Evolutionary conservation across 1,140 invertebrate species (phyloP).

Genomic region (Cataglyphis hispanica): DNA sequence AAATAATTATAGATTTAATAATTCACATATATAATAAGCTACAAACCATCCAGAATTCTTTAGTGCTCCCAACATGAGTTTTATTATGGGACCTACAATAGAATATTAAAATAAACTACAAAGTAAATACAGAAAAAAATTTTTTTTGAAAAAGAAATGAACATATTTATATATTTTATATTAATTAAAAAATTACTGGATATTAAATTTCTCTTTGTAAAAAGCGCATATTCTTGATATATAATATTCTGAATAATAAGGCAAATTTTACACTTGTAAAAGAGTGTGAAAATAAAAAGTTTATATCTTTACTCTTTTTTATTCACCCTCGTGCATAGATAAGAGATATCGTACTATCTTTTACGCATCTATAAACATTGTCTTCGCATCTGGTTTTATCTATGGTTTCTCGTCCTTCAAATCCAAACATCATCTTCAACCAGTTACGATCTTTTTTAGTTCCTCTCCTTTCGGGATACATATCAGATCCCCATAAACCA

Average conservation of each 20-base stretch:
- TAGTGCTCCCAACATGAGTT: constrained; percentile 94
- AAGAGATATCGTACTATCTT: constrained; percentile 88
- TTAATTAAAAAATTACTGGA: neutral
- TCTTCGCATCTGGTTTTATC: constrained; percentile 93
- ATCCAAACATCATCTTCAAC: constrained; percentile 87
- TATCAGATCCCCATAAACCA: constrained; percentile 85
- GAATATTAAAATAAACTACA: constrained; percentile 4
- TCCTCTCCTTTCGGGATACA: constrained; percentile 94
- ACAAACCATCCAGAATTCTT: constrained; percentile 94
- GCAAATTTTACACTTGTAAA: neutral
- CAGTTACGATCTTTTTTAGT: constrained; percentile 87
- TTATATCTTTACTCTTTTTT: neutral
- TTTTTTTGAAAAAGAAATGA: neutral
- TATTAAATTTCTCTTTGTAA: neutral
- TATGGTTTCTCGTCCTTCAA: constrained; percentile 89
- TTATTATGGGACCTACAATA: constrained; percentile 91
- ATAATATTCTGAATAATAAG: neutral
- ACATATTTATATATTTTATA: neutral
- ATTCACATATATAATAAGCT: no score
- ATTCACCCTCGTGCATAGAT: constrained; percentile 7
- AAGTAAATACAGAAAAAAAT: constrained; percentile 25
- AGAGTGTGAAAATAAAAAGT: neutral
- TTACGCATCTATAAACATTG: constrained; percentile 92
- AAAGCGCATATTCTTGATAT: no score
- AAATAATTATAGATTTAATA: constrained; percentile 52